Evolutionary conservation across 2,888 invertebrate genomes (phyloP).

Genomic region (Amphipyra berbera): DNA sequence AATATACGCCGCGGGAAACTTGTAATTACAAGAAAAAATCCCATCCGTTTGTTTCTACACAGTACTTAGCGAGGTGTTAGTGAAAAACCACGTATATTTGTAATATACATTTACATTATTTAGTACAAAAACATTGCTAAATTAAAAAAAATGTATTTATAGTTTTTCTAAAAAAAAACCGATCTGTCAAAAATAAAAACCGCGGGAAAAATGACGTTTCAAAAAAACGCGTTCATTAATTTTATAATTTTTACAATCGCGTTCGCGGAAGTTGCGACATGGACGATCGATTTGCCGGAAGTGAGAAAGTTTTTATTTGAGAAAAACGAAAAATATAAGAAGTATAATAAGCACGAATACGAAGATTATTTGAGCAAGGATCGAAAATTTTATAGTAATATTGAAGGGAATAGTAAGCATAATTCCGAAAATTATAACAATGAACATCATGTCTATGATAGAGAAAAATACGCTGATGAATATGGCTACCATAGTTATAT

Average conservation of each 20-base stretch:
- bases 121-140: background rate
- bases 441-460: slow-evolving; percentile 42
- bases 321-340: slow-evolving; percentile 60
- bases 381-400: slow-evolving; percentile 64
- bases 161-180: background rate
- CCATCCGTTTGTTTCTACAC: slow-evolving; percentile 72
- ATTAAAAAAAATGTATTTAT: slow-evolving; percentile 2
- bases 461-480: slow-evolving; percentile 67
- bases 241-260: slow-evolving; percentile 61
- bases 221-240: slow-evolving; percentile 54
- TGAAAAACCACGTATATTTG: slow-evolving; percentile 59
- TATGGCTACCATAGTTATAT: slow-evolving; percentile 74
- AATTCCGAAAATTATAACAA: slow-evolving; percentile 57
- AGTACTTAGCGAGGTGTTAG: slow-evolving; percentile 49
- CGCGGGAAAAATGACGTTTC: slow-evolving; percentile 58
- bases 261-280: slow-evolving; percentile 69
- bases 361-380: slow-evolving; percentile 49
- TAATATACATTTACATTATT: background rate
- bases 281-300: slow-evolving; percentile 82
- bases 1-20: slow-evolving; percentile 78
- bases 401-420: slow-evolving; percentile 68
- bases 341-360: slow-evolving; percentile 32
- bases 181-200: slow-evolving; percentile 28
- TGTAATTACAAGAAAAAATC: slow-evolving; percentile 75
- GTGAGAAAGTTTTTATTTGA: slow-evolving; percentile 73